These are phyloP conservation scores for Datnioides undecimradiatus DNA, from an alignment of 2,113 vertebrate species.

Conservation along the genomic window DNA sequence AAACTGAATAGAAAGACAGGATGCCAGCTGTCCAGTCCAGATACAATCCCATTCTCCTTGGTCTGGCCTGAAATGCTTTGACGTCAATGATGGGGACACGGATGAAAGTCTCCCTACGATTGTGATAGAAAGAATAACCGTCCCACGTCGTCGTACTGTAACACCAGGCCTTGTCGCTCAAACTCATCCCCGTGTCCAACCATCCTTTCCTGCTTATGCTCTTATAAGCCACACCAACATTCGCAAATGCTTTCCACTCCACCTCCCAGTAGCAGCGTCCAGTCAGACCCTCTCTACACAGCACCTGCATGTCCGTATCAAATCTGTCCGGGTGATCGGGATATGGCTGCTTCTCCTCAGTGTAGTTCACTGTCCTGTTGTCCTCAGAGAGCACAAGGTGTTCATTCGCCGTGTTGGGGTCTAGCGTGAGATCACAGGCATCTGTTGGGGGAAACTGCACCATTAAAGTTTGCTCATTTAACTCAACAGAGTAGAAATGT, in stretches of 20 bases:
- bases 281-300: slow-evolving; percentile 29
- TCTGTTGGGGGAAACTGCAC: background rate
- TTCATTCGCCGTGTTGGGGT: slow-evolving; percentile 6
- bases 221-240: slow-evolving; percentile 2
- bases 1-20: slow-evolving; percentile 8
- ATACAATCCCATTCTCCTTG: slow-evolving; percentile 6
- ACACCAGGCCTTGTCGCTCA: accelerated
- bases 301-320: background rate
- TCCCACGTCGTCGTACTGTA: accelerated
- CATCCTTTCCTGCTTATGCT: background rate
- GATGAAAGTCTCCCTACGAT: background rate
- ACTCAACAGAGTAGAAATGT: background rate
- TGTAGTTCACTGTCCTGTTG: accelerated
- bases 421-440: slow-evolving; percentile 18
- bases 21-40: slow-evolving; percentile 16
- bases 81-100: background rate
- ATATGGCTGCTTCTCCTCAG: accelerated
- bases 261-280: slow-evolving; percentile 18
- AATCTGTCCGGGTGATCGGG: slow-evolving; percentile 36
- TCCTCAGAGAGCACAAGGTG: slow-evolving; percentile 23
- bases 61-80: background rate
- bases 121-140: background rate
- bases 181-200: accelerated
- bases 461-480: background rate
- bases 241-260: background rate